A percentile compares a stretch with the other conserved stretches of the same genome.
Conservation (phyloP, 2,888 invertebrate genomes). For the Deilephila porcellus region DNA sequence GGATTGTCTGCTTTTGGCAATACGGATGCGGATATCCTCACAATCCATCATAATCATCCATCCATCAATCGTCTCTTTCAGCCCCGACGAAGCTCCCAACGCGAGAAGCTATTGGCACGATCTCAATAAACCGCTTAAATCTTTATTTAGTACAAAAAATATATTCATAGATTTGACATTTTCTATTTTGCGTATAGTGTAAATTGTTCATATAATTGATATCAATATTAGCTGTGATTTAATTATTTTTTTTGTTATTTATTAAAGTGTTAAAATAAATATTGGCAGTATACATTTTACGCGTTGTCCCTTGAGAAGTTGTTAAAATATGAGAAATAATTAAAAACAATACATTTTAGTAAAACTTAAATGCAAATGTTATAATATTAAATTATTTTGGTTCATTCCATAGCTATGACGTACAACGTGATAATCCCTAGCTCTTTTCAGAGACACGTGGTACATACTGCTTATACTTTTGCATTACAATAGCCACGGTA, state of each 20-base stretch:
- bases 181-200: constrained; percentile 48
- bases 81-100: constrained; percentile 44
- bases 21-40: background rate
- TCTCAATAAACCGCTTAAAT: constrained; percentile 39
- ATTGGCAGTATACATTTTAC: constrained; percentile 2
- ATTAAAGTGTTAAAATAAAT: constrained; percentile 31
- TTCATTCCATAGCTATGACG: background rate
- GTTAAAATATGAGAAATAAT: background rate
- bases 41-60: constrained; percentile 27
- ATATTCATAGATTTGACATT: constrained; percentile 55
- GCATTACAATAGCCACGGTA: too few species aligned
- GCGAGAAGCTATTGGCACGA: constrained; percentile 51
- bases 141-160: constrained; percentile 49
- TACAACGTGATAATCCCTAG: background rate
- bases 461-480: background rate
- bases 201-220: background rate
- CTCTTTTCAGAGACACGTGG: constrained; percentile 26
- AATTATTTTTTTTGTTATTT: constrained; percentile 20
- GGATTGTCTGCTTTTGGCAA: background rate
- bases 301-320: background rate
- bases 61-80: constrained; percentile 48
- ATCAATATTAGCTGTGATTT: constrained; percentile 19
- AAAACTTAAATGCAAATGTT: too few species aligned
- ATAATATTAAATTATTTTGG: background rate
- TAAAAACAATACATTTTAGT: too few species aligned